A percentile compares a stretch with the other conserved stretches of the same genome.
These are phyloP conservation scores for Malacoraja senta DNA, from an alignment of 2,797 vertebrate species.

Conservation along the genomic window DNA sequence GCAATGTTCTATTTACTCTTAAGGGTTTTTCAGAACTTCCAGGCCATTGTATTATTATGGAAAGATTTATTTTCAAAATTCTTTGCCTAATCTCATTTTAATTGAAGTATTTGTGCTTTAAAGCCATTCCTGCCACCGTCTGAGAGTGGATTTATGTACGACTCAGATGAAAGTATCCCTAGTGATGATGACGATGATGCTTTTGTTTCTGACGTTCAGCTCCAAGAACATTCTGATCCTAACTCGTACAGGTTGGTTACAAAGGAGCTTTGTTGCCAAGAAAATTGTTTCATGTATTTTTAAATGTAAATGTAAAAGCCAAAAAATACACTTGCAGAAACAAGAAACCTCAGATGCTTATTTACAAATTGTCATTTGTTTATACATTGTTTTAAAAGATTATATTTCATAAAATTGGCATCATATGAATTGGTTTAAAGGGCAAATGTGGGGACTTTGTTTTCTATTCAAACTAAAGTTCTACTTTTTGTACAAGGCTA, in stretches of 20 bases:
- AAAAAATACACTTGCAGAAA: not conserved
- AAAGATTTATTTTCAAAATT: not conserved
- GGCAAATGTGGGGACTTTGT: no score
- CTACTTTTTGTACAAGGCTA: not conserved
- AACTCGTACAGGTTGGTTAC: conserved; percentile 83
- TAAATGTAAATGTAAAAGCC: not conserved
- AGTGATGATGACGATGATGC: conserved; percentile 86
- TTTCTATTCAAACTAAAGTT: not conserved
- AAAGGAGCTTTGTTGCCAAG: not conserved
- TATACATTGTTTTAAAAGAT: not conserved
- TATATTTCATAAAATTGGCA: not conserved
- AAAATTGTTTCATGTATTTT: conserved; percentile 31
- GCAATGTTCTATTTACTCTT: no score
- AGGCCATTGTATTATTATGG: not conserved
- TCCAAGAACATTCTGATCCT: conserved; percentile 85
- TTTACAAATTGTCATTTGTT: not conserved
- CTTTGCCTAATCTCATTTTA: not conserved
- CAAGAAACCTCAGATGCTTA: no score
- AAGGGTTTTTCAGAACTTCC: no score
- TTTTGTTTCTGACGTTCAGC: conserved; percentile 88
- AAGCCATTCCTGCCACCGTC: conserved; percentile 93
- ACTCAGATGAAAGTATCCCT: conserved; percentile 89
- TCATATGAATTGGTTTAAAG: not conserved
- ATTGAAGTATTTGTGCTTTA: conserved; percentile 46
- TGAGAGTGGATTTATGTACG: conserved; percentile 83